phyloP scores from a whole-genome alignment of 2,888 invertebrate species.

The Mythimna ferrago region DNA sequence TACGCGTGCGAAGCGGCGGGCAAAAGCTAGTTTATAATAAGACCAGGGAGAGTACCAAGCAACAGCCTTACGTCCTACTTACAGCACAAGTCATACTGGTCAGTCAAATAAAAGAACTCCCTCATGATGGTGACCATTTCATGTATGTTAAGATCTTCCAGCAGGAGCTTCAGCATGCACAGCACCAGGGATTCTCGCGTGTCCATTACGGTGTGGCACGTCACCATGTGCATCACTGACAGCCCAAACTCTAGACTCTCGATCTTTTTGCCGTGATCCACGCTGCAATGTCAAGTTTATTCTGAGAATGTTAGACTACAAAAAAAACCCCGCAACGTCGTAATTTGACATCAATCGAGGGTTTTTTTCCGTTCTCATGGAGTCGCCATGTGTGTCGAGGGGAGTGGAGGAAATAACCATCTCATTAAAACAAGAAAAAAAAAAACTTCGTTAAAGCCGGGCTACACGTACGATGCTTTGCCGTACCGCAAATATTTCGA shows the following conservation, averaged over 20 bases:
- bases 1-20: too few relatives aligned
- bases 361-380: too few relatives aligned
- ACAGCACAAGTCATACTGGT: constrained; percentile 72
- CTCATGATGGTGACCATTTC: constrained; percentile 81
- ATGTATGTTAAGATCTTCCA: constrained; percentile 74
- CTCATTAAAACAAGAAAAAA: too few relatives aligned
- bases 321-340: too few relatives aligned
- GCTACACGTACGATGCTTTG: too few relatives aligned
- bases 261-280: constrained; percentile 75
- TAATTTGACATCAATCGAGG: too few relatives aligned
- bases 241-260: constrained; percentile 79
- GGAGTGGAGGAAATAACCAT: too few relatives aligned
- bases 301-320: too few relatives aligned
- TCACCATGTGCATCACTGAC: constrained; percentile 78
- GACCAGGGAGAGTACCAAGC: neutral
- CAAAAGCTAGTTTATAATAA: neutral
- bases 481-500: too few relatives aligned
- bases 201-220: constrained; percentile 60
- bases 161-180: constrained; percentile 77
- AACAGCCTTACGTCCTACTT: constrained; percentile 22
- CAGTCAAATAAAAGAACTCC: constrained; percentile 77
- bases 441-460: too few relatives aligned
- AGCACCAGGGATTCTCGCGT: constrained; percentile 74
- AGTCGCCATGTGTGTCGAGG: too few relatives aligned
- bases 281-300: constrained; percentile 64